Percentiles rank a stretch among this genome's conserved stretches.
Conservation (phyloP, 2,888 invertebrate species). For the Siphlonurus alternatus region DNA sequence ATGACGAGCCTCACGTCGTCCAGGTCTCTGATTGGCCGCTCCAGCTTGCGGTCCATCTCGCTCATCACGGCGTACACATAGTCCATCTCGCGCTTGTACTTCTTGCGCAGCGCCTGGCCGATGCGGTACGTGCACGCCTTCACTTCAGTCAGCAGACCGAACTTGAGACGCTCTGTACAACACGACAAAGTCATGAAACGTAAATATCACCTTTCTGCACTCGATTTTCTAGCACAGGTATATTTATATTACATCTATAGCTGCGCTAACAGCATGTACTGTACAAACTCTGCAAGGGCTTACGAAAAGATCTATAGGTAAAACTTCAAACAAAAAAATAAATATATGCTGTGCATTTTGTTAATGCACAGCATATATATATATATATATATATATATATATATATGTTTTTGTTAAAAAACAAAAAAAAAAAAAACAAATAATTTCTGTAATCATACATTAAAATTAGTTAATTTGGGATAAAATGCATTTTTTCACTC, state of each 20-base stretch:
- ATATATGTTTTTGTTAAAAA: no score
- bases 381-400: no score
- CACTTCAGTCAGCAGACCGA: constrained; percentile 66
- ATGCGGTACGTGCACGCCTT: constrained; percentile 64
- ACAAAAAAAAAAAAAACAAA: no score
- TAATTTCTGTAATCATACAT: no score
- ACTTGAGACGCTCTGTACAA: constrained; percentile 44
- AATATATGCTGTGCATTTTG: no score
- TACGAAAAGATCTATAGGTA: no score
- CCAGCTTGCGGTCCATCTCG: constrained; percentile 78
- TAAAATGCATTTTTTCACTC: no score
- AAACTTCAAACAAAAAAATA: no score
- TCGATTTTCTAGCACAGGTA: neutral
- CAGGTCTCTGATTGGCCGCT: constrained; percentile 74
- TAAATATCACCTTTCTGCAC: neutral
- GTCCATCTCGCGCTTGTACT: constrained; percentile 82
- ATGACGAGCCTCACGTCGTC: constrained; percentile 89
- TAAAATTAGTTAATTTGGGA: no score
- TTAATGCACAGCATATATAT: no score
- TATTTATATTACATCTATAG: neutral
- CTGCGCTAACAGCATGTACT: no score
- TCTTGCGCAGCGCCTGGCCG: constrained; percentile 74
- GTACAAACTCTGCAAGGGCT: no score
- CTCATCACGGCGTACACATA: constrained; percentile 84
- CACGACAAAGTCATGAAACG: neutral